Conservation (phyloP, 2,797 vertebrate species). For the Gambelia wislizenii region DNA sequence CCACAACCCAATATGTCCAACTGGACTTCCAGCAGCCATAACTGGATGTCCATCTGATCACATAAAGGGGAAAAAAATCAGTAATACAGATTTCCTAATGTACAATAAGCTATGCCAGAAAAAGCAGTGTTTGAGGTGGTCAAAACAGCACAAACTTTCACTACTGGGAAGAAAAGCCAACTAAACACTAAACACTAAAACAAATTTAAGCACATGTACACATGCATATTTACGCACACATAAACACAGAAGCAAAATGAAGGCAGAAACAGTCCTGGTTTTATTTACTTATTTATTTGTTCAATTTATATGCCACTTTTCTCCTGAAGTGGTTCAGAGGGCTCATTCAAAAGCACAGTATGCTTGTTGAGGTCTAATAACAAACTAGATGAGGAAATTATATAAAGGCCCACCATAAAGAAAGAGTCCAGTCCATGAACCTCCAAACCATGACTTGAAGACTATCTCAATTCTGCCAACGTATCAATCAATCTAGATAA, state of each 20-base stretch:
- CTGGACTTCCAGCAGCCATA: conserved; percentile 91
- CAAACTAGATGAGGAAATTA: background rate
- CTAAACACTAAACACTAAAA: background rate
- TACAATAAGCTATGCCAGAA: background rate
- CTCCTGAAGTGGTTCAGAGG: too few species aligned
- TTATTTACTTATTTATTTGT: too few species aligned
- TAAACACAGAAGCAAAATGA: background rate
- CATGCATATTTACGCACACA: background rate
- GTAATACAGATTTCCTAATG: background rate
- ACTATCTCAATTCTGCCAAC: background rate
- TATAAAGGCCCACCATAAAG: background rate
- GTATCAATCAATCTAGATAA: background rate
- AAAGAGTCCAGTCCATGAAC: too few species aligned
- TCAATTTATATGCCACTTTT: too few species aligned
- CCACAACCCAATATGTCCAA: conserved; percentile 95
- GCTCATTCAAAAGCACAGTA: background rate
- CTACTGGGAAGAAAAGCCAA: background rate
- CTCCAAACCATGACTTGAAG: background rate
- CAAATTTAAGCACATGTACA: background rate
- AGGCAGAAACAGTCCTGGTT: background rate
- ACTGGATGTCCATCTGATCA: conserved; percentile 90
- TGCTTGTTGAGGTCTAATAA: background rate
- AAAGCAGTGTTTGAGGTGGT: background rate
- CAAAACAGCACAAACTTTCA: background rate
- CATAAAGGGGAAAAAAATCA: conserved; percentile 11